Evolutionary conservation across 2,888 invertebrate genomes (phyloP), one percentile per base, ranked within the genome.

Genomic region (Tachina lurida): DNA sequence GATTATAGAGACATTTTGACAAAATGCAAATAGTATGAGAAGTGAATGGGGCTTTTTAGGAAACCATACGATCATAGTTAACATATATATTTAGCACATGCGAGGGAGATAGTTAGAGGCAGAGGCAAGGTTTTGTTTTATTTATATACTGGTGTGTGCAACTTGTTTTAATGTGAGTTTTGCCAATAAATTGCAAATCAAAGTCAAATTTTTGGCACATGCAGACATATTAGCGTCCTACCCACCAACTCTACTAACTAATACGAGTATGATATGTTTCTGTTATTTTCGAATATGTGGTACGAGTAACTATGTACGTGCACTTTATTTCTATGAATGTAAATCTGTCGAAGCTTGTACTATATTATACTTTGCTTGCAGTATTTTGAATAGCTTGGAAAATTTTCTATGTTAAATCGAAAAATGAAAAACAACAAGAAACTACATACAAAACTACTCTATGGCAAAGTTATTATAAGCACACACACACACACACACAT

Each of bases 131-230:
- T 31, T 22, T 19, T 41, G 13, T 10, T 43, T 45, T 13, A 19
- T 43, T 41, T 15, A 15, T 9, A 47, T 56, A 17, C 10, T 13
- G 10, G 56, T 13, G n/a, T 62, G 13, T 82, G 65, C 67, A 73
- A 77, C 67, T 79, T 79, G 78, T 77, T 79, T 75, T 79, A 79
- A 85, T 87, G 79, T 83, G 68, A 77, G 63, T 75, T 79, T 87
- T 85, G 85, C 88, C 87, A 88, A 87, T 89, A 90, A 91, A 91
- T 91, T 91, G 90, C 89, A 91, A 91, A 91, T 91, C 89, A 90
- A 90, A 90, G 91, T 91, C 90, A 90, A 89, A 89, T 89, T 87
- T 87, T 87, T 85, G 87, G 87, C 81, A 84, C 87, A 81, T 84
- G 75, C 87, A 87, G 87, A 87, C 87, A 87, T 87, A 87, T 87